A percentile compares a stretch with the other conserved stretches of the same genome.
Evolutionary conservation across 2,113 vertebrate genomes (phyloP).

Genomic region (Pithys albifrons): DNA sequence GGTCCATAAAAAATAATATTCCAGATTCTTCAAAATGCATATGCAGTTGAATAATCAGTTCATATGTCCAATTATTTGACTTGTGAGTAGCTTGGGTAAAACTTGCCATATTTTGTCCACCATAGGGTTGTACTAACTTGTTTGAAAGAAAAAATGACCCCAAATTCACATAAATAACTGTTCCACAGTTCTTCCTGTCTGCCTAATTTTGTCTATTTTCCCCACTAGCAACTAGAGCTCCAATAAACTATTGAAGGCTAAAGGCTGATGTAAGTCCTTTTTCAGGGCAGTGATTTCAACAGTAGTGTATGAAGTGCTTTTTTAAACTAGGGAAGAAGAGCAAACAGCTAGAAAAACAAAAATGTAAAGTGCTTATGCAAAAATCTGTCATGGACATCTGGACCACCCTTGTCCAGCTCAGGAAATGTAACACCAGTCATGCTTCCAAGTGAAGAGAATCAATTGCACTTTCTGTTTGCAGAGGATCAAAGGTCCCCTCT

Average conservation of each 20-base stretch:
- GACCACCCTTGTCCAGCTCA: slow-evolving; percentile 48
- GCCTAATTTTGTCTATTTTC: slow-evolving; percentile 31
- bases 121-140: neutral
- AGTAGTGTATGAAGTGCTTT: neutral
- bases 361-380: slow-evolving; percentile 34
- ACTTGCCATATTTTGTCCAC: slow-evolving; percentile 7
- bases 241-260: neutral
- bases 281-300: slow-evolving; percentile 14
- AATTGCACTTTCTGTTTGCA: slow-evolving; percentile 5
- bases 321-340: slow-evolving; percentile 1
- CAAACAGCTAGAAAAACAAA: slow-evolving; percentile 51
- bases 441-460: slow-evolving; percentile 22
- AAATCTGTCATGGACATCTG: slow-evolving; percentile 46
- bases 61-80: neutral
- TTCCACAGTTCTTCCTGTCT: neutral
- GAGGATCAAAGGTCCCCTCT: neutral
- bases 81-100: slow-evolving; percentile 22
- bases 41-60: neutral
- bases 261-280: neutral
- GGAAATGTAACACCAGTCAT: slow-evolving; percentile 26
- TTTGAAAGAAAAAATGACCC: slow-evolving; percentile 3
- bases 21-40: slow-evolving; percentile 1
- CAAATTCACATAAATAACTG: slow-evolving; percentile 13
- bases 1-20: neutral
- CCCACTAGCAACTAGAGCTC: slow-evolving; percentile 1